phyloP scores from a whole-genome alignment of 2,888 invertebrate genomes.

The Periphyllus acericola region DNA sequence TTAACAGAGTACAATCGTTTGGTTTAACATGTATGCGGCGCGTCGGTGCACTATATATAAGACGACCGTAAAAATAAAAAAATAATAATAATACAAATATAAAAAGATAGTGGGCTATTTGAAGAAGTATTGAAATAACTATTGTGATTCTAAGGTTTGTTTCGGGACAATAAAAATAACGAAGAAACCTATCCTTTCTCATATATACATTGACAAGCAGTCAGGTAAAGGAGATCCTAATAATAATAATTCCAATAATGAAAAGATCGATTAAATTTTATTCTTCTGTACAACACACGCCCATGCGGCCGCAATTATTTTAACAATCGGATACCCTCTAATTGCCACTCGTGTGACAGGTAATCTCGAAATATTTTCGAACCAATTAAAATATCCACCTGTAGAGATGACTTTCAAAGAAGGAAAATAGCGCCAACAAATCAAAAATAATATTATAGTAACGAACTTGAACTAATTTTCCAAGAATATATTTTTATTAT shows the following conservation, averaged over 20 bases:
- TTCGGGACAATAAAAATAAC: constrained; percentile 58
- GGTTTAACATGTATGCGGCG: neutral
- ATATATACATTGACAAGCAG: constrained; percentile 53
- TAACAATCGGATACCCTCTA: constrained; percentile 60
- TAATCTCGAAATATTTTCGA: constrained; percentile 54
- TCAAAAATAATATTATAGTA: neutral
- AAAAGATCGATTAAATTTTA: constrained; percentile 61
- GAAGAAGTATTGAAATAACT: constrained; percentile 50
- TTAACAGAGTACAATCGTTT: constrained; percentile 27
- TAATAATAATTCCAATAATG: constrained; percentile 60
- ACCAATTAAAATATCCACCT: constrained; percentile 60
- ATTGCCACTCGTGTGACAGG: constrained; percentile 60
- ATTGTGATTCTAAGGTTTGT: constrained; percentile 57
- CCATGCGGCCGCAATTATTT: constrained; percentile 60
- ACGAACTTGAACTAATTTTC: constrained; percentile 7
- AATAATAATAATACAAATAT: constrained; percentile 29
- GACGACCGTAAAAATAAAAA: constrained; percentile 26
- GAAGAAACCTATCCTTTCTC: constrained; percentile 59
- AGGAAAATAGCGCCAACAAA: constrained; percentile 14
- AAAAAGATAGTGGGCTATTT: constrained; percentile 46
- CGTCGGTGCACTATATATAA: neutral
- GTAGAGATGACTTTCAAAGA: constrained; percentile 44
- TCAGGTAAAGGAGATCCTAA: constrained; percentile 50
- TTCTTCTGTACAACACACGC: constrained; percentile 47
- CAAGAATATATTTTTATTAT: constrained; percentile 15